Evolutionary conservation across 2,113 vertebrate genomes (phyloP), one percentile per base, ranked within the genome.

Genomic region (Ranitomeya variabilis): DNA sequence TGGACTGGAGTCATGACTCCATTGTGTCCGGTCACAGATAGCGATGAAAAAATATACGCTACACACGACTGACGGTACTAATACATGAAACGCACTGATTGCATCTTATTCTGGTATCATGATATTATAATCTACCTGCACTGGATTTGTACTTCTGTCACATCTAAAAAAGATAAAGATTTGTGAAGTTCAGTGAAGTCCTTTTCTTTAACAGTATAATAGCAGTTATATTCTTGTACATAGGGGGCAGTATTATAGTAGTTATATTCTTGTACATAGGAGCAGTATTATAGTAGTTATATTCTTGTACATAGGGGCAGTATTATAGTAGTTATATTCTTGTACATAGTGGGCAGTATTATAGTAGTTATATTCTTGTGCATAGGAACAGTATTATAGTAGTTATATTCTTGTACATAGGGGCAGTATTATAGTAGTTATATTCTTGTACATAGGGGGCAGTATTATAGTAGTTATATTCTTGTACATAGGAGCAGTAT

Each of bases 391-490:
- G 69, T 73, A 73, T 73, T 73, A 73, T 73, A 73, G 23, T 73
- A 73, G 69, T 73, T 73, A 73, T 73, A 73, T 73, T 73, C 26
- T 14, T 73, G 26, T 73, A 73, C 6, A 73, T 73, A 37, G 26
- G 26, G 2, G 26, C 69, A 31, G 69, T 71, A 71, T 71, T 31
- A 71, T 71, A 71, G 26, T 31, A 71, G 69, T 71, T 71, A 31
- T 71, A 71, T 71, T 71, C 26, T 31, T 31, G 26, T 31, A 31
- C 2, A 31, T 31, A 31, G n/a, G 26, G 26, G 26, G 26, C 26
- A 31, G 26, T 31, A 31, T 31, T 31, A 31, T 31, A 31, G 26
- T 31, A 31, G 26, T 31, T 31, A 31, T 31, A 31, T 31, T 31
- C 26, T 31, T 31, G 26, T 31, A 31, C 2, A 31, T 31, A 31